Conservation (phyloP, 53 echinoderm and acorn worm genomes). For the Pentamera pediparva region DNA sequence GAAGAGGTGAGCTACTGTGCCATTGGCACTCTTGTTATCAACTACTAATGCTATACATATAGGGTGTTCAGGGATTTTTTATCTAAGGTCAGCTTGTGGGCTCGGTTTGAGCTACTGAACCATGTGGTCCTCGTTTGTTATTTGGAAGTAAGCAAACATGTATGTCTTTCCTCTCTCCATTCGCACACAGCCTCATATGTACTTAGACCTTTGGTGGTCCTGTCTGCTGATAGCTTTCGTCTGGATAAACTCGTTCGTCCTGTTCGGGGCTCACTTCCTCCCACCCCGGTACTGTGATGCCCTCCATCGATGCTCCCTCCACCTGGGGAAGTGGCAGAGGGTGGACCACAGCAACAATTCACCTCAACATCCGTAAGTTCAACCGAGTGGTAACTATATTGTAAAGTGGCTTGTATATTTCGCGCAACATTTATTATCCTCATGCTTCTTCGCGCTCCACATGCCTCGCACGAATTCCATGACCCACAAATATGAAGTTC, state of each 20-base stretch:
- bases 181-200: slow-evolving; percentile 35
- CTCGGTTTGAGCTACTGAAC: too few species aligned
- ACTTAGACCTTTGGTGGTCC: slow-evolving; percentile 95
- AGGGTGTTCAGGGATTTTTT: too few species aligned
- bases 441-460: too few species aligned
- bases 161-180: neutral
- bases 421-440: too few species aligned
- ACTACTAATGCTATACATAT: too few species aligned
- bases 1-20: too few species aligned
- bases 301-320: slow-evolving; percentile 87
- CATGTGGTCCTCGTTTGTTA: neutral
- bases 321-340: slow-evolving; percentile 96
- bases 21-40: too few species aligned
- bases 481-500: too few species aligned
- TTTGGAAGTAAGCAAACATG: neutral
- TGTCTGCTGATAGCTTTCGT: slow-evolving; percentile 96
- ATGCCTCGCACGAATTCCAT: too few species aligned
- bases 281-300: slow-evolving; percentile 92
- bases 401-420: too few species aligned
- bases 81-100: too few species aligned
- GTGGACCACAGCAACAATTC: slow-evolving; percentile 98
- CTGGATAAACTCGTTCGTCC: slow-evolving; percentile 98
- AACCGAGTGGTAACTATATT: too few species aligned
- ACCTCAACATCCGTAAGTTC: slow-evolving; percentile 95
- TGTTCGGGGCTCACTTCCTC: slow-evolving; percentile 93